Evolutionary conservation across 2,888 invertebrate species (phyloP).

Genomic region (Harpagoxenus sublaevis): DNA sequence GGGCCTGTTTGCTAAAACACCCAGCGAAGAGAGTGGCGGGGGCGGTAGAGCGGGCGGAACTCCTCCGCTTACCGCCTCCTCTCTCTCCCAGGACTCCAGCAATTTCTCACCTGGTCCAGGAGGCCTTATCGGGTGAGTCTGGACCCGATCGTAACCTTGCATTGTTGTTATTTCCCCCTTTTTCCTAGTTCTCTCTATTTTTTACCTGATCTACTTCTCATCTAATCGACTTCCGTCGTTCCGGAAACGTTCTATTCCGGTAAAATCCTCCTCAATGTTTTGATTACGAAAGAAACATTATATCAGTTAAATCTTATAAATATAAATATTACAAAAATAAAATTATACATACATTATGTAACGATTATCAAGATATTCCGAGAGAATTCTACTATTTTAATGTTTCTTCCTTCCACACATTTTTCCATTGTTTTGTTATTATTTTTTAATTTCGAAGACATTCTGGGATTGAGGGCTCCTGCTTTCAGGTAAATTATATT

Average conservation of each 20-base stretch:
- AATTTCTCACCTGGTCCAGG: constrained; percentile 84
- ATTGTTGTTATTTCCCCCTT: constrained; percentile 68
- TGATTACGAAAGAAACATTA: neutral
- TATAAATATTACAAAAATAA: neutral
- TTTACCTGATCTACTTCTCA: constrained; percentile 1
- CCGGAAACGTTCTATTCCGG: constrained; percentile 4
- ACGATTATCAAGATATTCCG: neutral
- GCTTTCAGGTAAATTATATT: constrained; percentile 74
- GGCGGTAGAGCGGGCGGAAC: constrained; percentile 88
- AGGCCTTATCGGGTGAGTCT: constrained; percentile 85
- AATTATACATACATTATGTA: neutral
- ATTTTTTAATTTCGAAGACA: constrained; percentile 49
- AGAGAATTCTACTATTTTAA: constrained; percentile 43
- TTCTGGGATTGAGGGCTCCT: constrained; percentile 58
- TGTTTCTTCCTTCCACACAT: constrained; percentile 58
- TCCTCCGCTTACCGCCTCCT: constrained; percentile 89
- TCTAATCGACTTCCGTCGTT: constrained; percentile 15
- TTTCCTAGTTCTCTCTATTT: constrained; percentile 56
- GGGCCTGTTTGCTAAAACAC: constrained; percentile 97
- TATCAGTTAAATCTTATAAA: neutral
- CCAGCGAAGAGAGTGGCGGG: constrained; percentile 94
- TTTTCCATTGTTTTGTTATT: constrained; percentile 50
- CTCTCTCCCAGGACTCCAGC: constrained; percentile 85
- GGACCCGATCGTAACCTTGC: constrained; percentile 79
- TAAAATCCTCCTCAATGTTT: constrained; percentile 25